phyloP scores from a whole-genome alignment of 2,888 invertebrate genomes.

The Hemithea aestivaria region DNA sequence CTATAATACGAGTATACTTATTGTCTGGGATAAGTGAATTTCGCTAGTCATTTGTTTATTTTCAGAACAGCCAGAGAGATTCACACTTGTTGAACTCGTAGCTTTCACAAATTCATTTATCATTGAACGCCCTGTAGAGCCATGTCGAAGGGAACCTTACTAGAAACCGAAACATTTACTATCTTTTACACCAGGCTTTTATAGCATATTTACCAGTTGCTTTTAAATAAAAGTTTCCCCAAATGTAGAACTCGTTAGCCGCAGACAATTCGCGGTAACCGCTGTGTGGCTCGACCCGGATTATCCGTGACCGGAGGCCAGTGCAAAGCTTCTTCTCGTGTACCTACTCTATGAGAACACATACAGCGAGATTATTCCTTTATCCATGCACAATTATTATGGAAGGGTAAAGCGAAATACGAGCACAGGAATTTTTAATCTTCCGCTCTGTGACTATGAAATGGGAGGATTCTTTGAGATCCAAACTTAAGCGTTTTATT shows the following conservation, averaged over 20 bases:
- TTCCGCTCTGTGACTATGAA: conserved; percentile 8
- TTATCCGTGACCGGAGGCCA: conserved; percentile 39
- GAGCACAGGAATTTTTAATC: conserved; percentile 20
- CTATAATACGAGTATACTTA: too few relatives aligned
- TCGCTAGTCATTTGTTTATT: too few relatives aligned
- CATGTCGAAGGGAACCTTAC: too few relatives aligned
- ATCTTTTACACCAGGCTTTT: background rate
- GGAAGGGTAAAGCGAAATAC: conserved; percentile 17
- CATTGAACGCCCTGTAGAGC: too few relatives aligned
- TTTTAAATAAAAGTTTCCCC: conserved; percentile 3
- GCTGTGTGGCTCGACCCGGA: conserved; percentile 34
- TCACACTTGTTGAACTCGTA: too few relatives aligned
- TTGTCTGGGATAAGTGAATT: too few relatives aligned
- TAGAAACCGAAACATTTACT: too few relatives aligned
- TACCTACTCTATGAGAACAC: conserved; percentile 35
- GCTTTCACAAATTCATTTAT: too few relatives aligned
- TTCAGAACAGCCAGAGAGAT: too few relatives aligned
- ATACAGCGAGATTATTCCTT: conserved; percentile 11
- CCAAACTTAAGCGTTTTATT: background rate
- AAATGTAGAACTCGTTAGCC: conserved; percentile 12
- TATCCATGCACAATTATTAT: conserved; percentile 15
- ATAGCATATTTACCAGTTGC: background rate
- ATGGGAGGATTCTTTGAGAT: conserved; percentile 1
- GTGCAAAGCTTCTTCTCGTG: conserved; percentile 48
- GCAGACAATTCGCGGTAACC: conserved; percentile 23